Evolutionary conservation across 2,113 vertebrate species (phyloP), one percentile per base, ranked within the genome.

Genomic region (Todiramphus saurophagus): DNA sequence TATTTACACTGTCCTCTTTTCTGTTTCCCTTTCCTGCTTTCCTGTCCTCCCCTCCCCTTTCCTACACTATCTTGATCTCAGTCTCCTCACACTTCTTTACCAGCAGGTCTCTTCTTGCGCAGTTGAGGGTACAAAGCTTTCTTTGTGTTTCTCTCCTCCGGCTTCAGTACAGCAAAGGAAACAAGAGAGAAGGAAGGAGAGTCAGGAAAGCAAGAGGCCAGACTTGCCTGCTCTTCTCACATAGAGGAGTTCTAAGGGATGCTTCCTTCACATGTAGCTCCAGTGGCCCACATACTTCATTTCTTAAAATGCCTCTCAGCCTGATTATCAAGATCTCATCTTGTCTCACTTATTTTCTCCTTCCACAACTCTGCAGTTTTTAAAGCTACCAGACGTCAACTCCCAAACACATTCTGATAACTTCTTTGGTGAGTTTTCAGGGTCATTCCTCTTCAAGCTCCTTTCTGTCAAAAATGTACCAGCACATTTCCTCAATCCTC

Each of bases 31-130:
- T 16, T 69, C 43, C 67, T 17, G 5, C 27, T 63, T 18, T 74
- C 31, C 53, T 8, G 1, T 3, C 4, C 3, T 11, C 1, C 5
- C 5, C 18, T 23, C 13, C n/a, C 8, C 10, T 50, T 53, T 60
- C 41, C 35, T 53, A 23, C 48, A 23, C 41, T 56, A 30, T 35
- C 16, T 82, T 28, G 13, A 16, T 39, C 58, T 43, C 25, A 55
- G 24, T 27, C 25, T 88, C 41, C 13, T 64, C 43, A 24, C 0
- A 1, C 25, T 44, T 41, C 33, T 83, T 87, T 86, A 83, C 30
- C 21, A 84, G 28, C 10, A 69, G 28, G 19, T 46, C 10, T 25
- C 15, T 69, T 66, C 44, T 62, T 51, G 10, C 12, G 16, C 19
- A 66, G 30, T 5, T 62, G 50, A 80, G 18, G 13, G 10, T 31